These are phyloP conservation scores for Phengaris alcon DNA, from an alignment of 2,888 invertebrate genomes.

Conservation along the genomic window DNA sequence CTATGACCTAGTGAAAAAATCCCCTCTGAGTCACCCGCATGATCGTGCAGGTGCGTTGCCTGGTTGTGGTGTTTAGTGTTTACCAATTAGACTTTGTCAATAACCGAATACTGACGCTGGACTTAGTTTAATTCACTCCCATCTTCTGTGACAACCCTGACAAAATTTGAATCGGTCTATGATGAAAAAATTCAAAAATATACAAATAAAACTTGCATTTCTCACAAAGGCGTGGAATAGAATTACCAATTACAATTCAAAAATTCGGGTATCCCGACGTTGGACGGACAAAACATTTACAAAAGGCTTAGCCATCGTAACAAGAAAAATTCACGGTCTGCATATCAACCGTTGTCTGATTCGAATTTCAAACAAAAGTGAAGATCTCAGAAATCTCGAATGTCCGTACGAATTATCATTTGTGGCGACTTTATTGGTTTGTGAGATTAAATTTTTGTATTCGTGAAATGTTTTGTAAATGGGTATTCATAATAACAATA, in stretches of 20 bases:
- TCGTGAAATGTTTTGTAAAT: too few species aligned
- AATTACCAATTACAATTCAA: background rate
- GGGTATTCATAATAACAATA: too few species aligned
- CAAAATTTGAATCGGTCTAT: too few species aligned
- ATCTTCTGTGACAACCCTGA: too few species aligned
- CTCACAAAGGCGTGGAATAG: background rate
- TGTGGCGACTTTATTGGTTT: background rate
- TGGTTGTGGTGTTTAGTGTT: too few species aligned
- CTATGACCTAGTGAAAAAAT: too few species aligned
- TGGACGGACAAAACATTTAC: background rate
- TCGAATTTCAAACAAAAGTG: constrained; percentile 12
- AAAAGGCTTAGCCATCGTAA: background rate
- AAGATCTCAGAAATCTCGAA: constrained; percentile 1
- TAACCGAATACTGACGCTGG: too few species aligned
- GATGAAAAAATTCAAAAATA: background rate
- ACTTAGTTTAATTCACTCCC: too few species aligned
- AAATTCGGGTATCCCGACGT: background rate
- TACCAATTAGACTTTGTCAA: too few species aligned
- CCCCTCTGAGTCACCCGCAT: too few species aligned
- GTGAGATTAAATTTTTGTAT: background rate
- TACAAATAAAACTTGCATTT: background rate
- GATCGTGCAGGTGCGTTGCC: too few species aligned
- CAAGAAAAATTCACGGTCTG: constrained; percentile 7
- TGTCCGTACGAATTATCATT: background rate
- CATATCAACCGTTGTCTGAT: constrained; percentile 12